These are phyloP conservation scores for Phoxinus phoxinus DNA, from an alignment of 2,113 vertebrate species.

Conservation along the genomic window DNA sequence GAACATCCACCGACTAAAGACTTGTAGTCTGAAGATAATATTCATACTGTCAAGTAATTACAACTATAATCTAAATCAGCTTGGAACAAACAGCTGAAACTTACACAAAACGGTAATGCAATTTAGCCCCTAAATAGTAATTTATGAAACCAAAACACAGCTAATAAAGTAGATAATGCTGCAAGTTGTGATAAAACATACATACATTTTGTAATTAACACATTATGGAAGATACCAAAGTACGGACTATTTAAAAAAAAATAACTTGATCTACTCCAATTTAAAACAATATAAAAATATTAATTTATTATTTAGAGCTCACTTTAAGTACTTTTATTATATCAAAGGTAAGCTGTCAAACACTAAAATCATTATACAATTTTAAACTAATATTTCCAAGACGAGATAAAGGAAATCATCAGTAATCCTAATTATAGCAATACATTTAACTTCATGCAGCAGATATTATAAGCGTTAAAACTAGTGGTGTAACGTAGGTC, in stretches of 20 bases:
- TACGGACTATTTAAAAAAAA: not conserved
- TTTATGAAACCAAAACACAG: not conserved
- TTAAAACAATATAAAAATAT: slow-evolving; percentile 7
- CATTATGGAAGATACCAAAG: not conserved
- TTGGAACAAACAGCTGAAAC: not conserved
- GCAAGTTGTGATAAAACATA: not conserved
- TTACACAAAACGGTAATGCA: not conserved
- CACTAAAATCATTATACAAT: not conserved
- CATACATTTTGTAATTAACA: not conserved
- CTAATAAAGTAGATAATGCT: not conserved
- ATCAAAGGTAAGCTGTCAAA: not conserved
- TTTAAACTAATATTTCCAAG: not conserved
- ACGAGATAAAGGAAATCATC: not conserved
- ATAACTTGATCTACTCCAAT: not conserved
- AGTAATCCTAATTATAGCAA: not conserved
- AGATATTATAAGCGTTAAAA: not conserved
- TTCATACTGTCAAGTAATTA: not conserved
- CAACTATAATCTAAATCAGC: not conserved
- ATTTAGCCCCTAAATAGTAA: not conserved
- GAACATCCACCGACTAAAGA: not conserved
- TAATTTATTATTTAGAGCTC: not conserved
- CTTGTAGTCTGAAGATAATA: not conserved
- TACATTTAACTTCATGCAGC: not conserved
- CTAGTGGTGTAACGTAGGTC: not conserved
- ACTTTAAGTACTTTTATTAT: not conserved